Base-by-base conservation (phyloP, 2,888 invertebrate species). In the Ditylenchus weischeri region DNA sequence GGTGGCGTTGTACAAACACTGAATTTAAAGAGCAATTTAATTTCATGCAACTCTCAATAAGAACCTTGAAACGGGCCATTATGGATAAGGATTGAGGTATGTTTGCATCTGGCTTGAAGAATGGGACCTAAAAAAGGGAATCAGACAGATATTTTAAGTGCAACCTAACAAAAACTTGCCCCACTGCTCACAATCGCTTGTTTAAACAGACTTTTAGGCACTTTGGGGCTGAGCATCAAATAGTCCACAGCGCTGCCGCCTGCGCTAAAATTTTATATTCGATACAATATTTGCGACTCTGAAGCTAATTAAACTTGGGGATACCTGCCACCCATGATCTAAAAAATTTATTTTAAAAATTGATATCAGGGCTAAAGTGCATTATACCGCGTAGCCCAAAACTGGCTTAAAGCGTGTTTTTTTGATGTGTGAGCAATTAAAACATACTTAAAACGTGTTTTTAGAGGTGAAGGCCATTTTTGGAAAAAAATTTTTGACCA, bases 121-220 rank as follows among this genome's bases (percentile, higher is more conserved):
- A 62, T 19, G 65, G 65, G 21, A 63, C 64, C 43, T 43, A 8
- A 8, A 43, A 10, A 43, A 43, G 15, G 13, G 11, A 8, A 6
- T 43, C 43, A 6, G 0, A 43, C 59, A 19, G 59, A 63, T 35
- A 57, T 65, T 21, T 60, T 36, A 57, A 38, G 4, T 15, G 38
- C 36, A 47, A 59, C 18, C 11, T 8, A 50, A 10, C 19, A 62
- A 59, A 5, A 59, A 18, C 19, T 58, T 11, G 47, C 58, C 29
- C 61, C 65, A 38, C 72, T 73, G 47, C 49, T 58, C 23, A 69
- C 63, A 47, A 73, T 64, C 1, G 66, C 73, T 50, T 67, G 74
- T 21, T 59, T 38, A 51, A 70, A 73, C n/a, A 51, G 36, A n/a
- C 29, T 54, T 6, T 62, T 36, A 15, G 48, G 61, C 10, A 73